phyloP scores from a whole-genome alignment of 2,888 invertebrate species.

The Rotaria socialis region DNA sequence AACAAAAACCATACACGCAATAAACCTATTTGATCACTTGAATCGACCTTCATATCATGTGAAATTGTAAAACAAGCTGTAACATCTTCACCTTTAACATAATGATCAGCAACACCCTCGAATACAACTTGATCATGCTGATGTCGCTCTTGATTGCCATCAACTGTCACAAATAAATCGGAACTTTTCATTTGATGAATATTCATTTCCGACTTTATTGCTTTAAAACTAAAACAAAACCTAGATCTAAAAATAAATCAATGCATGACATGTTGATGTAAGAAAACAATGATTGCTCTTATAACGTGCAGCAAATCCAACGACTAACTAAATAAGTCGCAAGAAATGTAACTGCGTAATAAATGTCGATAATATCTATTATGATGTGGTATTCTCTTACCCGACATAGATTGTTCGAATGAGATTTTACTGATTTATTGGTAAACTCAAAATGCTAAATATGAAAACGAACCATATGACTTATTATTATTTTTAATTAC shows the following conservation, averaged over 20 bases:
- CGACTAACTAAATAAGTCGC: too few relatives aligned
- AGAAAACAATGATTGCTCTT: too few relatives aligned
- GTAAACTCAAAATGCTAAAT: neutral
- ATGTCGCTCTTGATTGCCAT: too few relatives aligned
- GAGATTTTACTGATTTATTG: neutral
- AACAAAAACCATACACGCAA: neutral
- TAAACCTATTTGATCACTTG: neutral
- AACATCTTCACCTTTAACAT: slow-evolving; percentile 8
- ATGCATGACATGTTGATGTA: too few relatives aligned
- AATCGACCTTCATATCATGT: neutral
- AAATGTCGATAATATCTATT: neutral
- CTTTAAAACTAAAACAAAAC: neutral
- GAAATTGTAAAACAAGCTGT: neutral
- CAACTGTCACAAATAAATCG: neutral
- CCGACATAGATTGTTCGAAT: neutral
- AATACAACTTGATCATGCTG: slow-evolving; percentile 28
- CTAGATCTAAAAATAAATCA: neutral
- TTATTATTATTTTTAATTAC: neutral
- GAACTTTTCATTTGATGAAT: neutral
- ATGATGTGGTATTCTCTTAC: neutral
- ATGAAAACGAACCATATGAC: neutral
- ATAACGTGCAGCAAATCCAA: too few relatives aligned
- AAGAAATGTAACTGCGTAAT: neutral
- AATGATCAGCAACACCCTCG: slow-evolving; percentile 16
- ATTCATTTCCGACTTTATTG: neutral